Percentiles rank a stretch among this genome's conserved stretches.
These are phyloP conservation scores for Aphelocoma californica DNA, from an alignment of 2,797 vertebrate species.

Conservation along the genomic window DNA sequence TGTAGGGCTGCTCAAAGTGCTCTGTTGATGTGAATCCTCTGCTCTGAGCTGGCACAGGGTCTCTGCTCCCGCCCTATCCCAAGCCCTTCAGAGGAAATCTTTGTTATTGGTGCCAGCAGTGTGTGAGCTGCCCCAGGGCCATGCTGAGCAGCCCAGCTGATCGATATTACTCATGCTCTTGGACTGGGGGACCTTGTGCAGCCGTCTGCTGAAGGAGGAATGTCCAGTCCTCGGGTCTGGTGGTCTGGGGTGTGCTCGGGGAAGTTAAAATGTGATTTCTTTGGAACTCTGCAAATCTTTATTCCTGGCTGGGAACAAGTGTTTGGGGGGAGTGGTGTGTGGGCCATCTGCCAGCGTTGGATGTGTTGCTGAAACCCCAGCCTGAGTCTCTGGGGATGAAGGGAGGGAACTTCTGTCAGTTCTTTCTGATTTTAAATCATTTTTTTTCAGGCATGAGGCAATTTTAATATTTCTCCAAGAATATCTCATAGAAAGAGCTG, in stretches of 20 bases:
- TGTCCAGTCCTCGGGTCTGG: fast-evolving
- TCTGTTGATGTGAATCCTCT: neutral
- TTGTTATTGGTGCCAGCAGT: neutral
- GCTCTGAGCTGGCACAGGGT: neutral
- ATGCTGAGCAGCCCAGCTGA: neutral
- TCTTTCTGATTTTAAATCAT: neutral
- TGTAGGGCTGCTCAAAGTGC: neutral
- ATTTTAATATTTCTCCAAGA: neutral
- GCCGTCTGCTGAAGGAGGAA: neutral
- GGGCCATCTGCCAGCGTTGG: neutral
- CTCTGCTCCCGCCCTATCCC: neutral
- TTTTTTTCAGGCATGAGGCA: neutral
- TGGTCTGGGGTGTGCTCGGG: neutral
- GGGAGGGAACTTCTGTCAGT: neutral
- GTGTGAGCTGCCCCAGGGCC: neutral
- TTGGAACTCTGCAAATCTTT: neutral
- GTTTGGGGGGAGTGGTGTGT: neutral
- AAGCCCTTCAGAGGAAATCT: neutral
- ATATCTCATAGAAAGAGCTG: neutral
- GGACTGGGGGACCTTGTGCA: neutral
- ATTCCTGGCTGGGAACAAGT: neutral
- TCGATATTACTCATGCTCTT: fast-evolving
- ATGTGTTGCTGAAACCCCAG: neutral
- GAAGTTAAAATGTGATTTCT: neutral
- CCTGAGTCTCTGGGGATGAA: neutral